Base-by-base conservation (phyloP, 2,113 vertebrate genomes). In the Ariopsis seemanni region DNA sequence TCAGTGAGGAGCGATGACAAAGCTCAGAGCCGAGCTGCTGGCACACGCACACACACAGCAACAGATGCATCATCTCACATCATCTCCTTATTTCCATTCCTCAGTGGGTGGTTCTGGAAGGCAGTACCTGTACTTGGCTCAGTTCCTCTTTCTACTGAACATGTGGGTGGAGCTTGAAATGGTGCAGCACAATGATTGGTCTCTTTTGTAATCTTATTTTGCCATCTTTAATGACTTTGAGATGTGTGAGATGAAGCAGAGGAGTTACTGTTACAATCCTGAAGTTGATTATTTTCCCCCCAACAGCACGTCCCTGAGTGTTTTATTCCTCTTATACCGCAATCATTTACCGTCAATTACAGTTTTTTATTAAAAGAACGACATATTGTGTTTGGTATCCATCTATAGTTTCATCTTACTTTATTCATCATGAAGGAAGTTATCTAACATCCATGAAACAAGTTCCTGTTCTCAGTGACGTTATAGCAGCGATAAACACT, bases 91-190 rank as follows among this genome's bases (percentile, higher is more conserved):
- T 15, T 27, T 55, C 5, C 50, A 78, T 7, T n/a, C 9, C 50
- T 25, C 10, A 50, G 10, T 50, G 17, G 27, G 5, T 42, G 6
- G 18, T 74, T 15, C 18, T 25, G 71, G 48, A 50, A 50, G 7
- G 42, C 42, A 42, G 42, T 34, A 42, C 69, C 15, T 2, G 15
- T 17, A 34, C 14, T 30, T 1, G 15, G 7, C 34, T 7, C 7
- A 17, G 30, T 20, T 72, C 71, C 71, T 25, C 48, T 78, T 53
- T 53, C 22, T 53, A n/a, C 22, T 77, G 20, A 77, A 74, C 34
- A 74, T 80, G 78, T 80, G 78, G 78, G 75, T 11, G 50, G 75
- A 78, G 50, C 50, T 77, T 53, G 74, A 77, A 25, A 77, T 77
- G 22, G 48, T 52, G 72, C 22, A 5, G 48, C 12, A 52, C 74